Conservation (phyloP, 2,113 vertebrate genomes). For the Zeus faber region DNA sequence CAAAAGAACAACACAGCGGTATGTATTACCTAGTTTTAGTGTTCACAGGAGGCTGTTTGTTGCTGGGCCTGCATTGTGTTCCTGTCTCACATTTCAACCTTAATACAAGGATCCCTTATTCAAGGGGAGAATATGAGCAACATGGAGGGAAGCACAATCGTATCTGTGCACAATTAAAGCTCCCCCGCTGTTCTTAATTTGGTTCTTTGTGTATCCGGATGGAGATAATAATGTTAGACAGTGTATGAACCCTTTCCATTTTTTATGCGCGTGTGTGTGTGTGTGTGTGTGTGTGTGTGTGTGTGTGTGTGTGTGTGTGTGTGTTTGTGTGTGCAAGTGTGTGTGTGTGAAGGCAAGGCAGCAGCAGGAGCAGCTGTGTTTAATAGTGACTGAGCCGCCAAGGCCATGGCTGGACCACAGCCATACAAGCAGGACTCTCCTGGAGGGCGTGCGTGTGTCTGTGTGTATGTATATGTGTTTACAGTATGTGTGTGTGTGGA, state of each 20-base stretch:
- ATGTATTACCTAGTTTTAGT: slow-evolving; percentile 5
- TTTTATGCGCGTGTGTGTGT: not conserved
- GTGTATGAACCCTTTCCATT: slow-evolving; percentile 15
- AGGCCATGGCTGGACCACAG: slow-evolving; percentile 34
- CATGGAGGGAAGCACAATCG: slow-evolving; percentile 32
- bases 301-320: slow-evolving; percentile 4
- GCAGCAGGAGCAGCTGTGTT: slow-evolving; percentile 44
- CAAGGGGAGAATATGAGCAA: slow-evolving; percentile 19
- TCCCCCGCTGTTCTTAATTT: slow-evolving; percentile 33
- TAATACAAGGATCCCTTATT: slow-evolving; percentile 7
- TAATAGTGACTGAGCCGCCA: slow-evolving; percentile 35
- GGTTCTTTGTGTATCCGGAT: slow-evolving; percentile 38
- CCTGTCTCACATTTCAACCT: slow-evolving; percentile 17
- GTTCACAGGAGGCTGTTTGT: slow-evolving; percentile 5
- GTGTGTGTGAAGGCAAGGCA: slow-evolving; percentile 7
- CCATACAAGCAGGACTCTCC: slow-evolving; percentile 27
- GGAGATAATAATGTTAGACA: slow-evolving; percentile 48
- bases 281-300: slow-evolving; percentile 9
- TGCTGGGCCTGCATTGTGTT: not conserved
- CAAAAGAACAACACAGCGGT: not conserved
- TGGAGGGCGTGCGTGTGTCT: slow-evolving; percentile 6
- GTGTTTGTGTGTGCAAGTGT: not conserved
- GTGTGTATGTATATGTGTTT: slow-evolving; percentile 1
- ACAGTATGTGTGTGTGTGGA: not conserved
- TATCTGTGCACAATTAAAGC: slow-evolving; percentile 49